Evolutionary conservation across 2,888 invertebrate genomes (phyloP), one percentile per base, ranked within the genome.

Genomic region (Zhengitettix transpicula): DNA sequence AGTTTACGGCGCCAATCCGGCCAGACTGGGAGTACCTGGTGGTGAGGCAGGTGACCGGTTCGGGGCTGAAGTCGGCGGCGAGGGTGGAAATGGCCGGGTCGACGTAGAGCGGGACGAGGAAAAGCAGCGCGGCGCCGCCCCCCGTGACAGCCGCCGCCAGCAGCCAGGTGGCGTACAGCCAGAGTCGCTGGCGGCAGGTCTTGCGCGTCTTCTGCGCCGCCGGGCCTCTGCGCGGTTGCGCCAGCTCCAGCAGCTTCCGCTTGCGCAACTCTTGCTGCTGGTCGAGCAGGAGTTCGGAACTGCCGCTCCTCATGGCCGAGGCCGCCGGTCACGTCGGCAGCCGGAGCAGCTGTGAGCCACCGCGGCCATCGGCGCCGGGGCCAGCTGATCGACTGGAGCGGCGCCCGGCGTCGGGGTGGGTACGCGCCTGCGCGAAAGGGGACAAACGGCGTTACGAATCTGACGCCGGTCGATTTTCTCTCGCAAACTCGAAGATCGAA

Each of bases 251-350:
- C 61, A 81, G 77, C 75, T 81, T 81, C 67, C 79, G 76, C 75
- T 79, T 78, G 70, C 81, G 76, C 68, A 81, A 76, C 75, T 81
- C 81, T 76, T 83, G 83, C 77, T 83, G 83, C 74, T 83, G 82
- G 74, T 84, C 84, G 74, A 84, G 82, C 77, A 85, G 81, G 76
- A 84, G 80, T 78, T 85, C 84, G 73, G 84, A 84, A 78, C 84
- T 85, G 77, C 82, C 82, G 78, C 84, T 83, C 77, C 83, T 82
- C 83, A 84, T 83, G 58, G 60, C 58, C 42, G 40, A 28, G 28
- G 28, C 28, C 28, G 28, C 28, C 28, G 28, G 28, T 28, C 28
- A 28, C 28, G 28, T 28, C 47, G 14, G 47, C 47, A 14, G 14
- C 47, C 47, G 14, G n/a, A 12, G 12, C 14, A 12, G n/a, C 47